Evolutionary conservation across 64 coral and sea anemone genomes (phyloP).

Genomic region (Exaiptasia diaphana): DNA sequence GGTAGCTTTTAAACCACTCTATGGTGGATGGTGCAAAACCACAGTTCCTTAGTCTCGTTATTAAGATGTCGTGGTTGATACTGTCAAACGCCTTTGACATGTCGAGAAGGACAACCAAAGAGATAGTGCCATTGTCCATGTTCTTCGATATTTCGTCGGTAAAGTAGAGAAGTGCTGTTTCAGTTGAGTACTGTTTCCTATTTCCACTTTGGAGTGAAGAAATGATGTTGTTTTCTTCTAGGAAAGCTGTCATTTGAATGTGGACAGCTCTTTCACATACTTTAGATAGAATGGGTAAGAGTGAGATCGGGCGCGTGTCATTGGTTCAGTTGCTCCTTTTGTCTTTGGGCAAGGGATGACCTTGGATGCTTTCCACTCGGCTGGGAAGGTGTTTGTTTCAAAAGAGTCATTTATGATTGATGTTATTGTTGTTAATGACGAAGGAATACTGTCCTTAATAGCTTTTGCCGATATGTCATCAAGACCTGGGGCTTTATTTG

Average conservation of each 20-base stretch:
- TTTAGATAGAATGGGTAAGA: slow-evolving; percentile 29
- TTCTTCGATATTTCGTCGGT: neutral
- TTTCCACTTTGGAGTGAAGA: slow-evolving; percentile 27
- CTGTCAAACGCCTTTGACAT: slow-evolving; percentile 10
- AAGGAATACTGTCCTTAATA: slow-evolving; percentile 49
- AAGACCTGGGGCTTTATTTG: slow-evolving; percentile 45
- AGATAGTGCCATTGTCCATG: slow-evolving; percentile 2
- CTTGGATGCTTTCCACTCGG: slow-evolving; percentile 37
- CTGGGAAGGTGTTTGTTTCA: slow-evolving; percentile 1
- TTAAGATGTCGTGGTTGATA: slow-evolving; percentile 1
- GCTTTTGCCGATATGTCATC: slow-evolving; percentile 44
- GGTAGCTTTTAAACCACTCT: neutral
- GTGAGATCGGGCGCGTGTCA: slow-evolving; percentile 27
- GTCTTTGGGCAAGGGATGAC: slow-evolving; percentile 6
- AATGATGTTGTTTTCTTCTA: slow-evolving; percentile 29
- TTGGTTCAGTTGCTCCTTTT: slow-evolving; percentile 12
- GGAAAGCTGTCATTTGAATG: slow-evolving; percentile 13
- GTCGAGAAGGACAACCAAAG: neutral
- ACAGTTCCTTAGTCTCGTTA: neutral
- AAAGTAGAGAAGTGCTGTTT: slow-evolving; percentile 20
- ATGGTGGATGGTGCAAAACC: neutral
- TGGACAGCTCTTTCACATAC: slow-evolving; percentile 13
- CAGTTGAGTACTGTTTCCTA: slow-evolving; percentile 10
- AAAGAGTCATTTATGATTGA: slow-evolving; percentile 38
- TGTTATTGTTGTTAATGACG: neutral